Evolutionary conservation across 1,140 invertebrate genomes (phyloP).

Genomic region (Solen grandis): DNA sequence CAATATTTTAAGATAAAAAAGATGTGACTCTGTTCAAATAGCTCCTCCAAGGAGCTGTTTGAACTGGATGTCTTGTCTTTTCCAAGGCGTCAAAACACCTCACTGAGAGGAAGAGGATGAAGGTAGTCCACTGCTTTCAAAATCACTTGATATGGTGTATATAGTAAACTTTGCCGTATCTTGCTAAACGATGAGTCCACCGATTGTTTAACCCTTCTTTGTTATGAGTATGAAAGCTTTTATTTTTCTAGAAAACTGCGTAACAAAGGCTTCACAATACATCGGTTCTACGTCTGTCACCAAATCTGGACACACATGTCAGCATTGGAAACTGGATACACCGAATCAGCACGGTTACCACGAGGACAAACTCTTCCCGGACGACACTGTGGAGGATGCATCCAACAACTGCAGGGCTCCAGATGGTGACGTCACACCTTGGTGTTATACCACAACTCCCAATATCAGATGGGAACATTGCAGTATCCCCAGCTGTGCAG

Average conservation of each 20-base stretch:
- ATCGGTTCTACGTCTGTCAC: neutral
- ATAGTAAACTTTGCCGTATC: too few relatives aligned
- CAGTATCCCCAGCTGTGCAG: neutral
- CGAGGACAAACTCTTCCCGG: slow-evolving; percentile 11
- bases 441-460: slow-evolving; percentile 49
- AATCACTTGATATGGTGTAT: too few relatives aligned
- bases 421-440: neutral
- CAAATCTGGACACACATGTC: neutral
- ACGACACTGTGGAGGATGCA: slow-evolving; percentile 8
- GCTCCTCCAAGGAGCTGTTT: too few relatives aligned
- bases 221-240: too few relatives aligned
- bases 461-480: slow-evolving; percentile 21
- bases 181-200: too few relatives aligned
- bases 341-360: neutral
- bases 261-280: neutral
- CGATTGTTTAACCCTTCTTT: too few relatives aligned
- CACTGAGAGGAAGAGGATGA: too few relatives aligned
- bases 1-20: too few relatives aligned
- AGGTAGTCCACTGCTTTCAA: too few relatives aligned
- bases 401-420: slow-evolving; percentile 48
- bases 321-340: neutral
- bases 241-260: slow-evolving; percentile 20
- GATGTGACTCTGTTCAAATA: too few relatives aligned
- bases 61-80: too few relatives aligned
- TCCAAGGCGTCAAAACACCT: too few relatives aligned